Base-by-base conservation (phyloP, 2,888 invertebrate genomes). In the Punctoribates punctum region DNA sequence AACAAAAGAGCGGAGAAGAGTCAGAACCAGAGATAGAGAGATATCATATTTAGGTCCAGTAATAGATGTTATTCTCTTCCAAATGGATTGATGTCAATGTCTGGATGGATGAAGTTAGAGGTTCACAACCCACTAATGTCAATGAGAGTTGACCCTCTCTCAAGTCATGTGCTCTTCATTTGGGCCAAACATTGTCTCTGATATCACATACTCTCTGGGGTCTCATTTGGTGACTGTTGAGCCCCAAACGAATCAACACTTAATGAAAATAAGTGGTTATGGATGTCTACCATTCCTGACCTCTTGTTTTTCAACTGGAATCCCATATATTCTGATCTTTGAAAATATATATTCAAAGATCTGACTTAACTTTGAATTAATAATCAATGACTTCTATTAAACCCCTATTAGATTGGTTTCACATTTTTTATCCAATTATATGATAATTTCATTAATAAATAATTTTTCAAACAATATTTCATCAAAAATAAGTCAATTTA, bases 211-310 rank as follows among this genome's bases (percentile, higher is more conserved):
- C 20, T 70, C 70, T 42, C 70, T 34, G 23, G 70, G 42, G 70
- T 70, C 70, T 70, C 46, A 70, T 70, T 70, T 70, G 70, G 70
- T 46, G 70, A 70, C 38, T 23, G 70, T 23, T 23, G 70, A 42
- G 70, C 38, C n/a, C 23, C 70, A 70, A 25, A 70, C 42, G 62
- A 62, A 25, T 62, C 27, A 70, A 38, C 70, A 70, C 23, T 70
- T 70, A 70, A 70, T 70, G 70, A 70, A 38, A 70, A 70, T 70
- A 70, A 70, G 70, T 70, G 70, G 70, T 70, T 70, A 70, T 70
- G 38, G n/a, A 70, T 70, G 70, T 70, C 20, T 42, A 20, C 42
- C 15, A 60, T 27, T 60, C 60, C 17, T n/a, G 57, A 11, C 57
- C 57, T 34, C 62, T 34, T 62, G 62, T 62, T 34, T 62, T 60